A percentile compares a stretch with the other conserved stretches of the same genome.
These are phyloP conservation scores for Leucophenga montana DNA, from an alignment of 2,888 invertebrate genomes.

Conservation along the genomic window DNA sequence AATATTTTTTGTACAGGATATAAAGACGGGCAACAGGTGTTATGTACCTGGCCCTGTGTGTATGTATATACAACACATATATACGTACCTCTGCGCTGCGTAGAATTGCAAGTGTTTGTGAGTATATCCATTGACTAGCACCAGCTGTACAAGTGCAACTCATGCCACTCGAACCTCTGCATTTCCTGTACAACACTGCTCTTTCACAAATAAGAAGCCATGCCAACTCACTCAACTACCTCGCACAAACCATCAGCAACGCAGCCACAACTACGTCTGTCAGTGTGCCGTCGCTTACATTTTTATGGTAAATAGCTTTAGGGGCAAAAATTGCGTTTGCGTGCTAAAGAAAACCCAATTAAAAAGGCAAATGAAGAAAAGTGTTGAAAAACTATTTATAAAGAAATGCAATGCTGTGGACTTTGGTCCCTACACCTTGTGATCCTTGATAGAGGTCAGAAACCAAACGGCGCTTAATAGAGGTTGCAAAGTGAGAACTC, in stretches of 20 bases:
- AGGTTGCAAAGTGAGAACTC: no score
- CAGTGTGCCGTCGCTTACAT: slow-evolving; percentile 12
- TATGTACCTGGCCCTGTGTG: background rate
- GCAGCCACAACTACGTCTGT: background rate
- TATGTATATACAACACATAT: background rate
- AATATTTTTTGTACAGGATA: no score
- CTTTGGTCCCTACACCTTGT: no score
- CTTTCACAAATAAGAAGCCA: no score
- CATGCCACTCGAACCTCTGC: no score
- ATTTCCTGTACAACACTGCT: no score
- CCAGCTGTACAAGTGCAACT: background rate
- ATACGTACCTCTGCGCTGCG: background rate
- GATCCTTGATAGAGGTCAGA: no score
- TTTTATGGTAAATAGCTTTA: slow-evolving; percentile 21
- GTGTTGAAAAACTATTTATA: slow-evolving; percentile 24
- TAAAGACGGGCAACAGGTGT: background rate
- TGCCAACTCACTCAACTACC: no score
- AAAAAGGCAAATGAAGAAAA: slow-evolving; percentile 27
- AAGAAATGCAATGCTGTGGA: slow-evolving; percentile 6
- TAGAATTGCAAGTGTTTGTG: no score
- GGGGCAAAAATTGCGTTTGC: slow-evolving; percentile 23
- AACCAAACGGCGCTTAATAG: background rate
- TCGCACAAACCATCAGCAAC: background rate
- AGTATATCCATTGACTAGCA: background rate
- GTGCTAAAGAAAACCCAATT: slow-evolving; percentile 22